Evolutionary conservation across 2,797 vertebrate genomes (phyloP).

Genomic region (Manis pentadactyla): DNA sequence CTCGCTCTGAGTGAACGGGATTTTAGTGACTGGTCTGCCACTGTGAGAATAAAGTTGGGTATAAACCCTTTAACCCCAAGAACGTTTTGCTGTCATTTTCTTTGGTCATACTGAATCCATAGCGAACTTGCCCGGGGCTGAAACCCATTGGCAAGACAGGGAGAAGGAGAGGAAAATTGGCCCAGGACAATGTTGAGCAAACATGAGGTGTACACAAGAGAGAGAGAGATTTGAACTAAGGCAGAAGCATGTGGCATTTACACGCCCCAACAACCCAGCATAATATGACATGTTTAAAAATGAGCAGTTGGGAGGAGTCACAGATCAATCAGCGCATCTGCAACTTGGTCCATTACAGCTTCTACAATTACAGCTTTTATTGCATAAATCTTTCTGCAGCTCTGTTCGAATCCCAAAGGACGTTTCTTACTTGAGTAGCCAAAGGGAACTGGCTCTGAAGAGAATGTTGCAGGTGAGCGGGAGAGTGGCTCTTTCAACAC

Average conservation of each 20-base stretch:
- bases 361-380: slow-evolving; percentile 5
- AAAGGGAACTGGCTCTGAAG: slow-evolving; percentile 87
- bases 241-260: not conserved
- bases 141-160: too few relatives aligned
- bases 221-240: not conserved
- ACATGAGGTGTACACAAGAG: not conserved
- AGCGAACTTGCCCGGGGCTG: too few relatives aligned
- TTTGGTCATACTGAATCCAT: too few relatives aligned
- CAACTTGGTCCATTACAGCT: not conserved
- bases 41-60: too few relatives aligned
- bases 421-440: slow-evolving; percentile 86
- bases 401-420: slow-evolving; percentile 89
- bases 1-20: too few relatives aligned
- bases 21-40: too few relatives aligned
- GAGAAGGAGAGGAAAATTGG: not conserved
- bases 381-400: slow-evolving; percentile 76
- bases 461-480: slow-evolving; percentile 85
- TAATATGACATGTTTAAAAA: not conserved
- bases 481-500: not conserved
- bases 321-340: not conserved
- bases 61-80: too few relatives aligned
- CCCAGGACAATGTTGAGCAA: not conserved
- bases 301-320: not conserved
- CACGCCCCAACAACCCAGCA: not conserved
- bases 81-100: too few relatives aligned